A percentile compares a stretch with the other conserved stretches of the same genome.
These are phyloP conservation scores for Pocillopora damicornis DNA, from an alignment of 64 coral and sea anemone genomes.

Conservation along the genomic window DNA sequence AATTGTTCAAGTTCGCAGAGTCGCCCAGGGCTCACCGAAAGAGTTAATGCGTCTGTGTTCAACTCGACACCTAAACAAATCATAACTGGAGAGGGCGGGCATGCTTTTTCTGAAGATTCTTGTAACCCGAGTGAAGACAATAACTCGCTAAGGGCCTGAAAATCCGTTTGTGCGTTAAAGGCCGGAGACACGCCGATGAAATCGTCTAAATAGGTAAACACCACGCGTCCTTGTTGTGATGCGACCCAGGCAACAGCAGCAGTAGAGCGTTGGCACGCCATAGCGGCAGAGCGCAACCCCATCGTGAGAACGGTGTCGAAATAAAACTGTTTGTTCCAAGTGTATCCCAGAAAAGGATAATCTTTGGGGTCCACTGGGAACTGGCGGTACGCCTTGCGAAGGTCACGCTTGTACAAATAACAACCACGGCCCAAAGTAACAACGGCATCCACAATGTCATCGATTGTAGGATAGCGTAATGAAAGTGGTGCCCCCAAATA, in stretches of 20 bases:
- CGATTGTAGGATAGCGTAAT: not conserved
- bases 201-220: too few relatives aligned
- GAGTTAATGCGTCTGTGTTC: too few relatives aligned
- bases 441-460: not conserved
- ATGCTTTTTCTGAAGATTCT: too few relatives aligned
- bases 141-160: too few relatives aligned
- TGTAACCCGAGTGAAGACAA: too few relatives aligned
- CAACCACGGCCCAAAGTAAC: constrained; percentile 6
- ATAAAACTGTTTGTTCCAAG: constrained; percentile 42
- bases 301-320: constrained; percentile 50
- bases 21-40: too few relatives aligned
- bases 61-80: too few relatives aligned
- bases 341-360: constrained; percentile 50
- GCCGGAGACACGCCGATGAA: too few relatives aligned
- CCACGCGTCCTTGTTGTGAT: constrained; percentile 3
- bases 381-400: constrained; percentile 38
- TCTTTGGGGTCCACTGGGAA: constrained; percentile 40
- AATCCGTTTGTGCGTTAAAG: too few relatives aligned
- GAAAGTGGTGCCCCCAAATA: not conserved
- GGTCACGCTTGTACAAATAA: constrained; percentile 43
- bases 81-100: too few relatives aligned
- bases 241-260: constrained; percentile 47
- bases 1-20: too few relatives aligned
- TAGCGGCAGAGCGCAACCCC: constrained; percentile 38
- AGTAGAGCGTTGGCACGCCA: constrained; percentile 49